phyloP scores from a whole-genome alignment of 1,140 invertebrate genomes.

The Calephelis nemesis region DNA sequence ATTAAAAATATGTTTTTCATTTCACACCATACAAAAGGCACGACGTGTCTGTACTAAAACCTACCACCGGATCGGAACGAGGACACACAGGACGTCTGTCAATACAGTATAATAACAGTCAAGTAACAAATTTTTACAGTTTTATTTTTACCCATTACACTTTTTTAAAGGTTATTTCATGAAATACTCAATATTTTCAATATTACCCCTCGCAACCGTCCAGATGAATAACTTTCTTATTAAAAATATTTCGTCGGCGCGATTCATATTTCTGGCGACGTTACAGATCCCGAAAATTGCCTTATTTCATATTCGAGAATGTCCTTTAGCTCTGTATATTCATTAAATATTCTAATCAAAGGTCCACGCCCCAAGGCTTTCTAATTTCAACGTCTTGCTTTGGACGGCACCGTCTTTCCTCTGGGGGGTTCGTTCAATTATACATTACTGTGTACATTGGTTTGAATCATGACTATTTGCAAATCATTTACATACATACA shows the following conservation, averaged over 20 bases:
- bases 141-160: no score
- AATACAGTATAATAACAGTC: no score
- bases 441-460: neutral
- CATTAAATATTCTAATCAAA: constrained; percentile 19
- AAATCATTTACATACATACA: no score
- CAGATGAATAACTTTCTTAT: constrained; percentile 4
- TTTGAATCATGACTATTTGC: no score
- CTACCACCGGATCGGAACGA: no score
- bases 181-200: neutral
- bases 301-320: constrained; percentile 16
- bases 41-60: no score
- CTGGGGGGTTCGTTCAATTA: neutral
- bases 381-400: constrained; percentile 4
- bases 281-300: neutral
- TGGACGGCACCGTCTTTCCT: neutral
- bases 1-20: no score
- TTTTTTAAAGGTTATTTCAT: neutral
- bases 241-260: constrained; percentile 10
- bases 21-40: no score
- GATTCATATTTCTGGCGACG: neutral
- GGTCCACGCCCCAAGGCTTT: neutral
- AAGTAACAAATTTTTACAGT: no score
- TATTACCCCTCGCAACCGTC: neutral
- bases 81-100: no score
- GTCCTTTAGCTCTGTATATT: constrained; percentile 3